Base-by-base conservation (phyloP, 64 coral and sea anemone species). In the Cladopsammia gracilis region DNA sequence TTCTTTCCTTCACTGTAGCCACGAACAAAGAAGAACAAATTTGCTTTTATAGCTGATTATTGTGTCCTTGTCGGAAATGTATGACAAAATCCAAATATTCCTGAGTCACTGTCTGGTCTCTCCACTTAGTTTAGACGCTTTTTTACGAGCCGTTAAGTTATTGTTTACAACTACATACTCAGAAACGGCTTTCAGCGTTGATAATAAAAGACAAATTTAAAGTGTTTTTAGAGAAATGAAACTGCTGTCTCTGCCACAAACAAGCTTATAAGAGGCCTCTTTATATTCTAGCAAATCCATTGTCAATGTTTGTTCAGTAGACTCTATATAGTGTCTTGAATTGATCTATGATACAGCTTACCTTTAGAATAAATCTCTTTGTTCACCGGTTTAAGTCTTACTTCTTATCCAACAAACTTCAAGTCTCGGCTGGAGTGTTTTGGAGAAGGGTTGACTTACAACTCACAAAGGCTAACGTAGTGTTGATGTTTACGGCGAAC, bases 251-350 rank as follows among this genome's bases (percentile, higher is more conserved):
- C 14, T 19, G 61, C 18, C 5, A 3, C 1, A 64, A 64, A 47
- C 1, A 26, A 25, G 65, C 23, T 23, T 4, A 3, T 69, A 22
- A 23, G 7, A 69, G 23, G n/a, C 18, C 20, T 69, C 20, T 69
- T 25, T 3, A 25, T 25, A 23, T 34, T 34, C 34, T 34, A 34
- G 15, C n/a, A 69, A 22, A 25, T 25, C 23, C 23, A 9, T 22
- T 2, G n/a, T 69, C 65, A 12, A 25, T 72, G 70, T 72, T 72
- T 72, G 70, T 72, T 72, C 70, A 72, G 34, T 72, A 13, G 70
- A 45, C 34, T 45, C 70, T 48, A 56, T 10, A 12, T 13, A 64
- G 61, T 19, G 13, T 64, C 13, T 64, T 64, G 5, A 15, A 64
- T 64, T 20, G 13, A 57, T 57, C 7, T 57, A 57, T 57, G 54